These are phyloP conservation scores for Andrena dorsata DNA, from an alignment of 2,888 invertebrate species.

Conservation along the genomic window DNA sequence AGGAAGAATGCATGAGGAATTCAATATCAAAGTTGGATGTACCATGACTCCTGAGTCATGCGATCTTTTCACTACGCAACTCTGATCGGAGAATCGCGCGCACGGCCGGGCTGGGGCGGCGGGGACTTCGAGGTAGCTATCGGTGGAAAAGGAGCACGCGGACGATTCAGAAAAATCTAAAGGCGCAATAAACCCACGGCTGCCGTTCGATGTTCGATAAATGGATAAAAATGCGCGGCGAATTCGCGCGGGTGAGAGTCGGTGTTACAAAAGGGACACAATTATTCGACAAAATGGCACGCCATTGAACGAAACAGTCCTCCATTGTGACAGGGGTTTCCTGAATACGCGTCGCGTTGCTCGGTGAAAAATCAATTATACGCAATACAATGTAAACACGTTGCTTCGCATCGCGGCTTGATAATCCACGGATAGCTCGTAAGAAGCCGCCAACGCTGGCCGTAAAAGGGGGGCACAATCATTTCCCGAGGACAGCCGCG, in stretches of 20 bases:
- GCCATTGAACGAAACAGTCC: not conserved
- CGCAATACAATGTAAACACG: not conserved
- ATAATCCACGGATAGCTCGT: too few relatives aligned
- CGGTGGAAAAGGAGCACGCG: constrained; percentile 21
- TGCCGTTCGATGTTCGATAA: constrained; percentile 19
- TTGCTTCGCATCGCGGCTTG: too few relatives aligned
- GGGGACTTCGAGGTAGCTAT: constrained; percentile 29
- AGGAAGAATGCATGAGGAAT: constrained; percentile 62
- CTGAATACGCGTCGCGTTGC: not conserved
- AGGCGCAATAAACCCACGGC: constrained; percentile 37
- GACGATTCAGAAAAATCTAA: constrained; percentile 45
- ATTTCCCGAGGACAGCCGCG: too few relatives aligned
- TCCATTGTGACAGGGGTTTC: not conserved
- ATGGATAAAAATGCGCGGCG: not conserved
- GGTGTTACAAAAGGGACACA: constrained; percentile 5
- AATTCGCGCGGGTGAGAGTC: constrained; percentile 1
- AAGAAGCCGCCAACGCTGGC: too few relatives aligned
- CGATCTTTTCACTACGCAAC: constrained; percentile 56
- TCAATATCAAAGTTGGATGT: constrained; percentile 64
- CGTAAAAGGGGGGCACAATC: too few relatives aligned
- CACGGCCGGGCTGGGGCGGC: not conserved
- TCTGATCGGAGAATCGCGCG: constrained; percentile 24
- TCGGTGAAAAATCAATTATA: not conserved
- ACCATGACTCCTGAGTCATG: constrained; percentile 58
- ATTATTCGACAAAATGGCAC: not conserved